phyloP scores from a whole-genome alignment of 1,140 invertebrate species.

The Drosophila insularis region DNA sequence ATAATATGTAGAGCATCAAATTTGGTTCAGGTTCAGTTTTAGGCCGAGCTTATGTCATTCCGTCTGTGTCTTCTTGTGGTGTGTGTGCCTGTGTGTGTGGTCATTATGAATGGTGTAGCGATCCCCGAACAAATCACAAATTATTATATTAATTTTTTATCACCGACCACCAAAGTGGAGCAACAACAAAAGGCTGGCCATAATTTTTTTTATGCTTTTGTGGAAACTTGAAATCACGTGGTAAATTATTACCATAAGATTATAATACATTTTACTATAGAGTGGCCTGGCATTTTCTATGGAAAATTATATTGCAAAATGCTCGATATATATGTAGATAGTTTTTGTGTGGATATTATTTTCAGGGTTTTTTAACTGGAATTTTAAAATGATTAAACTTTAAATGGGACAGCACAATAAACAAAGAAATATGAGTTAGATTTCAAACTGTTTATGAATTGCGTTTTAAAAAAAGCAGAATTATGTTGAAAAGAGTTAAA shows the following conservation, averaged over 20 bases:
- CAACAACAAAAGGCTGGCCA: conserved; percentile 1
- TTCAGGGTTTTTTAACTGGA: not conserved
- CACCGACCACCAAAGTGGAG: conserved; percentile 9
- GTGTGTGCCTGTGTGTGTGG: not conserved
- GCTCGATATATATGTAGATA: no score
- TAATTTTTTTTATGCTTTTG: not conserved
- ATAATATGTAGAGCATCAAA: conserved; percentile 19
- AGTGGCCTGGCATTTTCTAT: not conserved
- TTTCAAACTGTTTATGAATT: no score
- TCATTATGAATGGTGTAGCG: conserved; percentile 4
- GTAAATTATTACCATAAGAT: conserved; percentile 9
- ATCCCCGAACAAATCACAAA: conserved; percentile 7
- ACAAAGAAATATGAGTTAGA: no score
- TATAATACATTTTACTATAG: not conserved
- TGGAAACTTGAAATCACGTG: not conserved
- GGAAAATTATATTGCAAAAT: conserved; percentile 16
- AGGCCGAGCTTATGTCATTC: conserved; percentile 11
- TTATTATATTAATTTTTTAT: conserved; percentile 17
- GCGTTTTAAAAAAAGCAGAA: no score
- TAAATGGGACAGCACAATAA: not conserved
- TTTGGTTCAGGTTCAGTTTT: conserved; percentile 15
- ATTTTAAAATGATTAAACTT: not conserved
- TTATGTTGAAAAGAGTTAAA: no score
- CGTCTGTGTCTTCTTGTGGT: not conserved
- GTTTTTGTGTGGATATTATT: not conserved